phyloP scores from a whole-genome alignment of 2,113 vertebrate species.

The Xenotilapia longispinis region DNA sequence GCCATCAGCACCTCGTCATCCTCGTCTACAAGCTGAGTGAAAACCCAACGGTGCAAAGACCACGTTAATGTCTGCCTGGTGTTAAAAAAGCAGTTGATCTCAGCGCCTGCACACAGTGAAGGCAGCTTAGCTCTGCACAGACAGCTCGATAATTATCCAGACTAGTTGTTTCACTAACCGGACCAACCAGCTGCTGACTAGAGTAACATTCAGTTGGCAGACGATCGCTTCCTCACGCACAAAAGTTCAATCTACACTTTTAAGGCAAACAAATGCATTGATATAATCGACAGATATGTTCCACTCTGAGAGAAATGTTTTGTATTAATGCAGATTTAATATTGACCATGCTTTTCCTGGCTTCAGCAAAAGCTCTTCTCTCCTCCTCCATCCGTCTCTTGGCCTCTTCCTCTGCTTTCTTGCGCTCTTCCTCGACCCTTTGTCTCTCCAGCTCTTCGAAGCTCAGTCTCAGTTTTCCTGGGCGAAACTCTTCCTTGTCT shows the following conservation, averaged over 20 bases:
- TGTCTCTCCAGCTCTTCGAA: slow-evolving; percentile 94
- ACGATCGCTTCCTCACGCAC: background rate
- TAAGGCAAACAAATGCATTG: background rate
- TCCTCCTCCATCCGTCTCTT: slow-evolving; percentile 88
- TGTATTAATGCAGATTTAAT: background rate
- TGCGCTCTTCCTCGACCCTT: slow-evolving; percentile 83
- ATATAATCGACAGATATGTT: background rate
- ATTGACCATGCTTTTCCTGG: slow-evolving; percentile 88
- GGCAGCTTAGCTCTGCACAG: background rate
- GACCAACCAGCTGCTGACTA: background rate
- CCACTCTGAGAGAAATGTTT: background rate
- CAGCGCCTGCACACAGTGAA: background rate
- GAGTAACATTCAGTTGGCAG: background rate
- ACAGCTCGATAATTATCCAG: background rate
- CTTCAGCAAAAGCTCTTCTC: slow-evolving; percentile 89
- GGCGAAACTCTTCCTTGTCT: slow-evolving; percentile 71
- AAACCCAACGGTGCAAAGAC: background rate
- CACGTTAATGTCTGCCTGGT: background rate
- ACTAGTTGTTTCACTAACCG: background rate
- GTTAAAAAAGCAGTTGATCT: background rate
- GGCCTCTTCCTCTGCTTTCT: slow-evolving; percentile 83
- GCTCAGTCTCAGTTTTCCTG: slow-evolving; percentile 88
- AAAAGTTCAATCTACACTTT: background rate
- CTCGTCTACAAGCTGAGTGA: slow-evolving; percentile 67
- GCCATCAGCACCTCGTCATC: slow-evolving; percentile 71